These are phyloP conservation scores for Clupea harengus DNA, from an alignment of 2,113 vertebrate species.

Conservation along the genomic window DNA sequence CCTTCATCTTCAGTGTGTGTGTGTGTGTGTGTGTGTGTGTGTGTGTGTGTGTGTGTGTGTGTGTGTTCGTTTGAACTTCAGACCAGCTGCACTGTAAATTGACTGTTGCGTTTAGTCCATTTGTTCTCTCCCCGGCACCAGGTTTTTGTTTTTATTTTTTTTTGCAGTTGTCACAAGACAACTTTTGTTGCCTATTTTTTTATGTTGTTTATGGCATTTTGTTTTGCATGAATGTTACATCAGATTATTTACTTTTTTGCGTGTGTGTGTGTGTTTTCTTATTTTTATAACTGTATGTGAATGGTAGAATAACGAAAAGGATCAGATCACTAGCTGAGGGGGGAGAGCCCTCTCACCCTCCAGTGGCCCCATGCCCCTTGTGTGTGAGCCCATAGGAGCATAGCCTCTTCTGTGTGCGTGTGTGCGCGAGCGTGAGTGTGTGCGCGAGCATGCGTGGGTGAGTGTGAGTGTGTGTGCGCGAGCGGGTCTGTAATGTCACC, in stretches of 20 bases:
- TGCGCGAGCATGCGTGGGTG: not conserved
- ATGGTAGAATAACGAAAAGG: constrained; percentile 56
- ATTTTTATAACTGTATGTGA: constrained; percentile 60
- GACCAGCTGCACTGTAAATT: constrained; percentile 75
- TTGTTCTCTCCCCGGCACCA: constrained; percentile 34
- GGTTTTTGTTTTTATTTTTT: not conserved
- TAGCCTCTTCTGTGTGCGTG: not conserved
- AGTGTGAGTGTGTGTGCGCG: constrained; percentile 4
- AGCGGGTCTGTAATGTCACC: not conserved
- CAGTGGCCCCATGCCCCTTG: not conserved
- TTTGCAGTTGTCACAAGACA: constrained; percentile 39
- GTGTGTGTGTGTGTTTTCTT: not conserved
- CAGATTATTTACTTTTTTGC: constrained; percentile 40
- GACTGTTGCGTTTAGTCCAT: constrained; percentile 34
- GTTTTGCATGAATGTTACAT: constrained; percentile 67
- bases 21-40: constrained; percentile 37
- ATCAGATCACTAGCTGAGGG: constrained; percentile 57
- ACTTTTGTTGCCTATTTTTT: constrained; percentile 52
- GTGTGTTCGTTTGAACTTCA: constrained; percentile 45
- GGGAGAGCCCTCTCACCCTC: not conserved
- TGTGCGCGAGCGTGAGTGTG: not conserved
- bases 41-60: constrained; percentile 25
- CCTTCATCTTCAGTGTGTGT: constrained; percentile 64
- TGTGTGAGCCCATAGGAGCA: not conserved
- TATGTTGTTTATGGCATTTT: constrained; percentile 31